These are phyloP conservation scores for Gymnothorax javanicus DNA, from an alignment of 2,797 vertebrate genomes.

Conservation along the genomic window DNA sequence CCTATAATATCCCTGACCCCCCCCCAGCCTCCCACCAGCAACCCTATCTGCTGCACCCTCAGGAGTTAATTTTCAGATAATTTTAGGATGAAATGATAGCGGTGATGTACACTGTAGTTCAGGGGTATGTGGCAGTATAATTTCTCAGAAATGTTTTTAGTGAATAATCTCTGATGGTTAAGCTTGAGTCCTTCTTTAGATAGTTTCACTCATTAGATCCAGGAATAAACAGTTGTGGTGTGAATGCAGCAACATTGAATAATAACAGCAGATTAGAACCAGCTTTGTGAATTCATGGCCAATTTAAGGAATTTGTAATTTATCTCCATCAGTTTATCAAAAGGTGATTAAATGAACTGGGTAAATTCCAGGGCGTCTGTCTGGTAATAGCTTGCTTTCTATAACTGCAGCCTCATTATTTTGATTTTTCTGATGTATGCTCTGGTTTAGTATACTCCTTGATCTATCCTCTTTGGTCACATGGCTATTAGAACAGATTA, in stretches of 20 bases:
- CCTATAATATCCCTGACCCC: not conserved
- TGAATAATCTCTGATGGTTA: not conserved
- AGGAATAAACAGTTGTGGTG: too few species aligned
- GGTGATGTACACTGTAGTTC: not conserved
- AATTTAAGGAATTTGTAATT: too few species aligned
- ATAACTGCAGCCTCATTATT: not conserved
- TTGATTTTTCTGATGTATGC: not conserved
- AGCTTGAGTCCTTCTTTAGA: not conserved
- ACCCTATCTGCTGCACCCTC: not conserved
- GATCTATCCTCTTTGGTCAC: not conserved
- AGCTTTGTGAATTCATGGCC: too few species aligned
- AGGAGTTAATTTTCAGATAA: not conserved
- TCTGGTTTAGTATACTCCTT: not conserved
- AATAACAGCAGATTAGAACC: too few species aligned
- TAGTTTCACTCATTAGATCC: not conserved
- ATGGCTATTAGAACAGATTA: not conserved
- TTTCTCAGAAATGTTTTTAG: not conserved
- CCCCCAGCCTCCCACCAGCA: not conserved
- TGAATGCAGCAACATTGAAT: too few species aligned
- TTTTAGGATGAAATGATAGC: not conserved
- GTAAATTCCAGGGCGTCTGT: not conserved
- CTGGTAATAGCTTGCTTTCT: too few species aligned
- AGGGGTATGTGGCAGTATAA: not conserved
- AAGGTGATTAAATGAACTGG: too few species aligned
- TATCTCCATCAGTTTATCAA: not conserved